A percentile compares a stretch with the other conserved stretches of the same genome.
These are phyloP conservation scores for Rhagonycha fulva DNA, from an alignment of 2,888 invertebrate genomes.

Conservation along the genomic window DNA sequence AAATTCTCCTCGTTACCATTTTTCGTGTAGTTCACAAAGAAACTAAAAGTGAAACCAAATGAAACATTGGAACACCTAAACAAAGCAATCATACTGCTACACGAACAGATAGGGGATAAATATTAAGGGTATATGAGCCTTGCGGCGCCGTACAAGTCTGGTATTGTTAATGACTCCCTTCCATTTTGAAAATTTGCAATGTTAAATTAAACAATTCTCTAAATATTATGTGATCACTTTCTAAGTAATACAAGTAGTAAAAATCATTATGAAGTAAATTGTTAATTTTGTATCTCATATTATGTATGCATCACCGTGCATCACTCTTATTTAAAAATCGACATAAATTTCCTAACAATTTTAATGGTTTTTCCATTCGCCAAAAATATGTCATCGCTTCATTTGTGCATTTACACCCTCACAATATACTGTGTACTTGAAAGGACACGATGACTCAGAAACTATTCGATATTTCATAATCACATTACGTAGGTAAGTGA, in stretches of 20 bases:
- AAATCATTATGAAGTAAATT: neutral
- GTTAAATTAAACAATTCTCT: neutral
- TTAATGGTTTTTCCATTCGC: neutral
- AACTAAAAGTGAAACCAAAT: neutral
- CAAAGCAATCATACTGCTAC: neutral
- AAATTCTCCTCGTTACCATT: neutral
- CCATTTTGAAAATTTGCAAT: neutral
- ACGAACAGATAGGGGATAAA: neutral
- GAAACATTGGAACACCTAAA: neutral
- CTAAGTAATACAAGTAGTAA: neutral
- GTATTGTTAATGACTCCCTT: neutral
- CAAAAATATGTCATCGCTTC: neutral
- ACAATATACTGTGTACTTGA: neutral
- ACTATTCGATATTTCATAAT: neutral
- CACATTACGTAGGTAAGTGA: neutral
- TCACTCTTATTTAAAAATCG: neutral
- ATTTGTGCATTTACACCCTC: neutral
- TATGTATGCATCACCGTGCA: neutral
- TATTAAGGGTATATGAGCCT: neutral
- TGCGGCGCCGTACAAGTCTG: neutral
- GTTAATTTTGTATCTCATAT: neutral
- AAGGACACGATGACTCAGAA: neutral
- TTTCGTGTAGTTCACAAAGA: neutral
- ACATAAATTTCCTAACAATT: neutral
- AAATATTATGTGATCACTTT: neutral